phyloP scores from a whole-genome alignment of 2,888 invertebrate genomes.

The Chrysina gloriosa region DNA sequence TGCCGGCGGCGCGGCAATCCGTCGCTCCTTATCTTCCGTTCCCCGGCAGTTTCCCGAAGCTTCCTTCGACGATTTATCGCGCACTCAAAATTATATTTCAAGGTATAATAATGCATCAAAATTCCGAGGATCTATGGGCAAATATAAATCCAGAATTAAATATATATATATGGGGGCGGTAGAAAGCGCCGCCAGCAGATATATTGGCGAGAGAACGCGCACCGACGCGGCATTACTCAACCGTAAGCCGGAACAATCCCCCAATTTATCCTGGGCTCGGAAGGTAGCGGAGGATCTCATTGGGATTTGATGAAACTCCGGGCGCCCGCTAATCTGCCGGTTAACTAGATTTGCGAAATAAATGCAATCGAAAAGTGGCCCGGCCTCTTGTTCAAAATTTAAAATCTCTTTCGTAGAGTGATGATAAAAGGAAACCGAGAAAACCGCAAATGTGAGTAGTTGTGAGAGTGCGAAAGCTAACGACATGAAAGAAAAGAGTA shows the following conservation, averaged over 20 bases:
- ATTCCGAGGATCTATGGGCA: conserved; percentile 62
- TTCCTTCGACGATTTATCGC: conserved; percentile 55
- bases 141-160: conserved; percentile 66
- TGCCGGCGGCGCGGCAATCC: conserved; percentile 62
- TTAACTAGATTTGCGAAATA: conserved; percentile 66
- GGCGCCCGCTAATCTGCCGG: conserved; percentile 65
- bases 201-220: conserved; percentile 65
- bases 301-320: conserved; percentile 67
- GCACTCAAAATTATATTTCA: conserved; percentile 63
- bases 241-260: conserved; percentile 65
- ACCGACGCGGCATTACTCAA: conserved; percentile 65
- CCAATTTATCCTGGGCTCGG: conserved; percentile 65
- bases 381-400: conserved; percentile 22
- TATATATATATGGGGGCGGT: conserved; percentile 57
- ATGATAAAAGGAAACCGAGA: conserved; percentile 6
- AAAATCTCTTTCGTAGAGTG: conserved; percentile 2
- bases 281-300: conserved; percentile 65
- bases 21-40: conserved; percentile 61
- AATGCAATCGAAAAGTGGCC: conserved; percentile 55
- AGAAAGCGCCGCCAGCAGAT: conserved; percentile 59
- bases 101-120: conserved; percentile 66
- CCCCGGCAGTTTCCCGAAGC: conserved; percentile 58
- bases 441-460: not conserved
- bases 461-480: not conserved
- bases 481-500: too few relatives aligned